Evolutionary conservation across 2,113 vertebrate species (phyloP), one percentile per base, ranked within the genome.

Genomic region (Xyliphius kryptos): DNA sequence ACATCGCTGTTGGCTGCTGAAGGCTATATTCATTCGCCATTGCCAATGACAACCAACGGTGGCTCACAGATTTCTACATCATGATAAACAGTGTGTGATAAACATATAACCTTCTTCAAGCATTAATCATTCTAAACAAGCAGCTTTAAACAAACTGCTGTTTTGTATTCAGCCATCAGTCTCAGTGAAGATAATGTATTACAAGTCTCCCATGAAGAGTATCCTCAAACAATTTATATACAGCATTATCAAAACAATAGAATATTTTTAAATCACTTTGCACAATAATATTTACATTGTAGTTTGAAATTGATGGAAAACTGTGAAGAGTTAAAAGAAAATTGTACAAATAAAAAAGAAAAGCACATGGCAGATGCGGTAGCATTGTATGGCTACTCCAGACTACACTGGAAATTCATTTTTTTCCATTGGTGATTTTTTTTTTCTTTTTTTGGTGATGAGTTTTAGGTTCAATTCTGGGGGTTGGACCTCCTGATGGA

Each of bases 401-500:
- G 65, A 73, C 69, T 69, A 52, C 63, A 74, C 47, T 67, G 67
- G 47, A 53, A 62, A 67, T 54, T 51, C 50, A 11, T 43, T 36
- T 14, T 26, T 56, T 56, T 41, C 9, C 32, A 13, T 49, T 49
- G 14, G 32, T 22, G 26, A 5, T 58, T 2, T 61, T 20, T 37
- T 21, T 38, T 38, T n/a, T n/a, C n/a, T n/a, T n/a, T n/a, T n/a
- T n/a, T n/a, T n/a, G n/a, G n/a, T 51, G 32, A 16, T 40, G 13
- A 22, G 17, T 11, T 11, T 26, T 44, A 11, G 52, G 70, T 76
- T 86, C 79, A 94, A 68, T 97, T 92, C 82, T 91, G 91, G 76
- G 91, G 90, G 82, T 93, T 96, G 78, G 89, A 92, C 76, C 88
- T 91, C 75, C 91, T 92, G 71, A 98, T 96, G 38, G 90, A 85